A percentile compares a stretch with the other conserved stretches of the same genome.
Evolutionary conservation across 2,113 vertebrate genomes (phyloP).

Genomic region (Lophotis ruficrista): DNA sequence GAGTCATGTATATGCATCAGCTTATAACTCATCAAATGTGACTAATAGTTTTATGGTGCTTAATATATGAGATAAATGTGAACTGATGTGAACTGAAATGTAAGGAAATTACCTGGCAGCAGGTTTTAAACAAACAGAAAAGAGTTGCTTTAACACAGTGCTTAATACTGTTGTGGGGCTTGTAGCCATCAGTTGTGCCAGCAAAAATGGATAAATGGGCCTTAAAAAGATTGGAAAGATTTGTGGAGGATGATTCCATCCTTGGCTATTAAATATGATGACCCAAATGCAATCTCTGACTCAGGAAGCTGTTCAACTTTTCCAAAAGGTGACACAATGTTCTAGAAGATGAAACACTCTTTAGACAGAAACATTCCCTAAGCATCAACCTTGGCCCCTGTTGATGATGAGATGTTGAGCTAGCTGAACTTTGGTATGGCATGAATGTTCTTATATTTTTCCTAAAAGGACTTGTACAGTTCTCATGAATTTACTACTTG

Average conservation of each 20-base stretch:
- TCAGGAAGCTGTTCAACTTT: background rate
- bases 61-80: background rate
- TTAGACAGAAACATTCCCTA: background rate
- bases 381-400: background rate
- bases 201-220: background rate
- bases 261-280: background rate
- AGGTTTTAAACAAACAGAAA: background rate
- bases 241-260: background rate
- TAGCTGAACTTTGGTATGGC: background rate
- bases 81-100: background rate
- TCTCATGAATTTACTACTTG: background rate
- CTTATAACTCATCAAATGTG: background rate
- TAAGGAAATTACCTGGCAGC: background rate
- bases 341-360: background rate
- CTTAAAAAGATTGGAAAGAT: background rate
- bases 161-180: background rate
- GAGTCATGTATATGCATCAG: background rate
- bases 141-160: background rate
- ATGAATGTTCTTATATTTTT: background rate
- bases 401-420: background rate
- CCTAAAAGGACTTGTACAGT: background rate
- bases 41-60: background rate
- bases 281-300: background rate
- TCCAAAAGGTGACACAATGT: background rate
- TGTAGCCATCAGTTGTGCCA: background rate